Evolutionary conservation across 2,797 vertebrate genomes (phyloP).

Genomic region (Alosa sapidissima): DNA sequence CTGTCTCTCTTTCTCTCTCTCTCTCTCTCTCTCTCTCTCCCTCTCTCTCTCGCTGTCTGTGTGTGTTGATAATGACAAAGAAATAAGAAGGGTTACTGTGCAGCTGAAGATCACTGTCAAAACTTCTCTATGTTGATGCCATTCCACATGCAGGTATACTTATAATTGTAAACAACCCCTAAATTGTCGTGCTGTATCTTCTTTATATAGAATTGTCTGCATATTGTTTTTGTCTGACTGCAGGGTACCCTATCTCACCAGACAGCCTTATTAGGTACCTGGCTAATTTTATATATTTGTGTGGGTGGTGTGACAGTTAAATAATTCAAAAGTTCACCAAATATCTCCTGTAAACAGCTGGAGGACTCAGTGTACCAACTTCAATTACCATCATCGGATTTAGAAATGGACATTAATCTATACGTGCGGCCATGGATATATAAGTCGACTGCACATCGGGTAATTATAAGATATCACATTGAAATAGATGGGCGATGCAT

Average conservation of each 20-base stretch:
- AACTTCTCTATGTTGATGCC: slow-evolving; percentile 40
- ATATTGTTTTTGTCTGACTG: not conserved
- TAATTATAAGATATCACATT: not conserved
- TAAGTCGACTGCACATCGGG: not conserved
- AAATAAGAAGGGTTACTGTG: not conserved
- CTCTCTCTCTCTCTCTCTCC: slow-evolving; percentile 53
- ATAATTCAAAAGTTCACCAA: slow-evolving; percentile 3
- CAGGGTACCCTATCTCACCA: not conserved
- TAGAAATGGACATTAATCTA: not conserved
- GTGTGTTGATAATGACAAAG: slow-evolving; percentile 18
- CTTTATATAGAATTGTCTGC: not conserved
- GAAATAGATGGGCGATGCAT: not conserved
- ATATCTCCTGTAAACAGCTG: slow-evolving; percentile 5
- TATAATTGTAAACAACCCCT: slow-evolving; percentile 37
- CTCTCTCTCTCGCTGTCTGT: slow-evolving; percentile 45
- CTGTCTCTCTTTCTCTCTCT: slow-evolving; percentile 15
- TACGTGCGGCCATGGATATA: not conserved
- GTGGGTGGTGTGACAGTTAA: not conserved
- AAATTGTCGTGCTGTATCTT: slow-evolving; percentile 26
- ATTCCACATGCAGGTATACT: slow-evolving; percentile 24
- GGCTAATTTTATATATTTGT: not conserved
- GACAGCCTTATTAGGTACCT: slow-evolving; percentile 1
- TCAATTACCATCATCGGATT: slow-evolving; percentile 29
- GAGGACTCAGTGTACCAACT: not conserved
- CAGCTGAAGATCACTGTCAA: slow-evolving; percentile 20